Evolutionary conservation across 2,113 vertebrate species (phyloP), one percentile per base, ranked within the genome.

Genomic region (Eurystomus gularis): DNA sequence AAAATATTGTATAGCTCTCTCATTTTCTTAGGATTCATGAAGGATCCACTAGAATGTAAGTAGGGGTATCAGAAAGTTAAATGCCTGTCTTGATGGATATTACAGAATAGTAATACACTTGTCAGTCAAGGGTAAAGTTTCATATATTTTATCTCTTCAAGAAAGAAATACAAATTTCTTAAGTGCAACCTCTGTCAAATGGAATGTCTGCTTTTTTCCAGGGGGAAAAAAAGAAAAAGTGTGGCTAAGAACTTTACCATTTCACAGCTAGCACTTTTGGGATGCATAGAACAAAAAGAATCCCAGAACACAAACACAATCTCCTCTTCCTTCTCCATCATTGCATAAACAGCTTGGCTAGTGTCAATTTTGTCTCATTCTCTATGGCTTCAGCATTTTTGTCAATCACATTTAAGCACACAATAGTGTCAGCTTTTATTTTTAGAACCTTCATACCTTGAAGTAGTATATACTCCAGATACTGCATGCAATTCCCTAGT

Each of bases 391-490:
- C 29, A 51, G 33, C 87, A 69, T 76, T 85, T 65, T 87, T 91
- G 75, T 95, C 90, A 95, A 93, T 95, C 94, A 87, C 16, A 79
- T 85, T 91, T 79, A 93, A 91, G 33, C 48, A 54, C 25, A 87
- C 61, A 79, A 29, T 48, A 60, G 20, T 76, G 75, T 64, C 57
- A 89, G 18, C 37, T 87, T 91, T 90, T 95, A 93, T 95, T 94
- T 95, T 94, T 93, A 85, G 92, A 87, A 82, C 9, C 10, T 84
- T 76, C 57, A 60, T 79, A 42, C 33, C 73, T 78, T 91, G 70
- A 90, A 94, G 73, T 82, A 55, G 15, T 55, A 35, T 60, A 35
- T 61, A 82, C 44, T 93, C 65, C 70, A 87, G 79, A 87, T 82
- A 85, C 16, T 83, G 14, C 37, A 57, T 54, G 15, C 60, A 77